Evolutionary conservation across 2,113 vertebrate species (phyloP).

Genomic region (Erythrolamprus reginae): DNA sequence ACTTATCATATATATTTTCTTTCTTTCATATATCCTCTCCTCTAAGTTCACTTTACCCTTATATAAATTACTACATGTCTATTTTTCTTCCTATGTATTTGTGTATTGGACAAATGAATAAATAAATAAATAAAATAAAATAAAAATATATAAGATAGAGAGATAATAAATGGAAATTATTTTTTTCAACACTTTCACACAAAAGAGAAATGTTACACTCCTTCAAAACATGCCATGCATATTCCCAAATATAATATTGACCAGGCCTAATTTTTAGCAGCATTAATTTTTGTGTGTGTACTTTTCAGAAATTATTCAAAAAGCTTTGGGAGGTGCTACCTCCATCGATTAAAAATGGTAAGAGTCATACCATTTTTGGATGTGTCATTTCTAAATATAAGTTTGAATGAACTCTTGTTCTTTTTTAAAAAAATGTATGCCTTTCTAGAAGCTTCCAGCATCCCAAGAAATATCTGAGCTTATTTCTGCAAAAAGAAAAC

Average conservation of each 20-base stretch:
- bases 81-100: too few species aligned
- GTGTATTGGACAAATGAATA: too few species aligned
- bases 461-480: not conserved
- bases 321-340: not conserved
- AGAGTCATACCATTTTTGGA: slow-evolving; percentile 16
- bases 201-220: not conserved
- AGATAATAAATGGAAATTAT: not conserved
- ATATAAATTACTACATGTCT: too few species aligned
- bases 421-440: slow-evolving; percentile 3
- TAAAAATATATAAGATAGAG: not conserved
- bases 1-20: too few species aligned
- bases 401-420: not conserved
- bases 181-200: not conserved
- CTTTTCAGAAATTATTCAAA: not conserved
- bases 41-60: too few species aligned
- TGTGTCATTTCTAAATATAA: not conserved
- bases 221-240: not conserved
- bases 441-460: not conserved
- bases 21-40: too few species aligned
- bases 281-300: not conserved
- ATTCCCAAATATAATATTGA: not conserved
- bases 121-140: too few species aligned
- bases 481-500: not conserved
- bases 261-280: not conserved
- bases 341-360: not conserved